Percentiles rank a stretch among this genome's conserved stretches.
Conservation (phyloP, 2,113 vertebrate species). For the Symphodus melops region DNA sequence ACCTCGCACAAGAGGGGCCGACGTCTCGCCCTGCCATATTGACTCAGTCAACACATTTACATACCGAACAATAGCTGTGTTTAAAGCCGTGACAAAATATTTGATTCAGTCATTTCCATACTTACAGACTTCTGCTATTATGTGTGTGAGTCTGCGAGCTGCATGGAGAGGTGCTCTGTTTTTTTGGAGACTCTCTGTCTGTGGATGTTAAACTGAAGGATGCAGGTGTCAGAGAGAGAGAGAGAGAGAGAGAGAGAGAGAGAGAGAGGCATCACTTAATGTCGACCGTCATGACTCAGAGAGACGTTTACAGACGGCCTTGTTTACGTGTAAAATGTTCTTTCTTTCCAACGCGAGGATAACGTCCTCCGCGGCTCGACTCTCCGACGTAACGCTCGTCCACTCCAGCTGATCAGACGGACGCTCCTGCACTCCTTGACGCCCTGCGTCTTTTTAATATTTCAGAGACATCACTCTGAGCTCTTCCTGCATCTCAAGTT, state of each 20-base stretch:
- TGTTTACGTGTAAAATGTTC: no score
- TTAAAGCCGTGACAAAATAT: not conserved
- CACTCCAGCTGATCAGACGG: not conserved
- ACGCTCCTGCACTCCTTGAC: not conserved
- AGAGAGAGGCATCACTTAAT: no score
- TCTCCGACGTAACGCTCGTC: no score
- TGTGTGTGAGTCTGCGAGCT: slow-evolving; percentile 2
- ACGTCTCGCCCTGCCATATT: not conserved
- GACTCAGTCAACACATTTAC: slow-evolving; percentile 8
- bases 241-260: no score
- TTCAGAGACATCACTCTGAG: not conserved
- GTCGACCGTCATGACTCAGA: no score
- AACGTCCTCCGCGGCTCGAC: not conserved
- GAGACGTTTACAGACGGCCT: no score
- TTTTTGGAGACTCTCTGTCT: not conserved
- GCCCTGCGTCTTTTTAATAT: no score
- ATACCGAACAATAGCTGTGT: not conserved
- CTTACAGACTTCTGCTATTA: not conserved
- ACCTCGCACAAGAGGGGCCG: slow-evolving; percentile 12
- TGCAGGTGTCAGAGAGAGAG: not conserved
- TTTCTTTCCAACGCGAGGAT: no score
- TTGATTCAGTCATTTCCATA: not conserved
- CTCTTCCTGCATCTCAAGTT: not conserved
- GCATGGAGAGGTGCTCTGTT: not conserved
- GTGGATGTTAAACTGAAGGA: no score